Evolutionary conservation across 2,888 invertebrate species (phyloP), one percentile per base, ranked within the genome.

Genomic region (Anticlea derivata): DNA sequence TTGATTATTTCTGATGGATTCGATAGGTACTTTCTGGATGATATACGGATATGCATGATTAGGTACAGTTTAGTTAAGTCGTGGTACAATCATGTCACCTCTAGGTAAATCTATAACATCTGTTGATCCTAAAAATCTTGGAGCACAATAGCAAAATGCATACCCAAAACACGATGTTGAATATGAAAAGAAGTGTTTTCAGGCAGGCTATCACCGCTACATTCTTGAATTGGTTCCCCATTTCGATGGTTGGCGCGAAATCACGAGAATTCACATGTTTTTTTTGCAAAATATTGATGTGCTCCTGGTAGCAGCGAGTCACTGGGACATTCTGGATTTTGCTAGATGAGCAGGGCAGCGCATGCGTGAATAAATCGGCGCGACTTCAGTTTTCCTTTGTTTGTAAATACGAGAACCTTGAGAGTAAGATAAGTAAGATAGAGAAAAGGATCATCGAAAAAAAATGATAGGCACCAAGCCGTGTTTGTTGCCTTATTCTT

Each of bases 121-220:
- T 61, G 61, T 59, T 60, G 58, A 53, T n/a, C 43, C 5, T 12
- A 30, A 8, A 17, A 13, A 12, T 8, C 30, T 10, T 27, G 17
- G 17, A 13, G 11, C 27, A 12, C 7, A 12, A 30, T 10, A 51
- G 31, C 22, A 47, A 45, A 33, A 47, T 29, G 90, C 95, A 93
- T 83, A 96, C 96, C 95, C 95, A 95, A 83, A 96, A 96, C 20
- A 94, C 84, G 63, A 95, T 92, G 83, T 96, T 96, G 86, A 96
- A 96, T 44, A 95, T 84, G 92, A 96, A 95, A 55, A 96, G 88
- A 29, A 96, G 85, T 0, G 94, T 94, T 78, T 96, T 96, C 86
- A 96, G 93, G 79, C 95, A 95, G 59, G 94, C 94, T 80, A 95
- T 94, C 20, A 94, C 93, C 30, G 95, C 94, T 59, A 94, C 93